Percentiles rank a stretch among this genome's conserved stretches.
These are phyloP conservation scores for Ataeniobius toweri DNA, from an alignment of 2,797 vertebrate genomes.

Conservation along the genomic window DNA sequence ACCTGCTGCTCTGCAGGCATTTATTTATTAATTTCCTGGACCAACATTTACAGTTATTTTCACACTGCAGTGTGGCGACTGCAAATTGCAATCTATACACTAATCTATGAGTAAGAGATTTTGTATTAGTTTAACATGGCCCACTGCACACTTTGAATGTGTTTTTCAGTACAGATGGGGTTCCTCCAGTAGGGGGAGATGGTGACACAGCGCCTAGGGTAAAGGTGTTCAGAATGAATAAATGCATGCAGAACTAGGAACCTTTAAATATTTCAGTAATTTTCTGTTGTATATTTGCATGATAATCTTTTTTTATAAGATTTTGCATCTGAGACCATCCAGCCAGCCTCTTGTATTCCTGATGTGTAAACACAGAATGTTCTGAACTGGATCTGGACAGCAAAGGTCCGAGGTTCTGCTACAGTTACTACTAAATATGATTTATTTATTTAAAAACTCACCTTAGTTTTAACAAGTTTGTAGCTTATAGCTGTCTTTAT, in stretches of 20 bases:
- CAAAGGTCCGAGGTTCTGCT: neutral
- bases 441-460: neutral
- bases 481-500: neutral
- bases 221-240: constrained; percentile 6
- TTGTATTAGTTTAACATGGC: constrained; percentile 35
- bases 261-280: constrained; percentile 24
- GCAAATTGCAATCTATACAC: constrained; percentile 47
- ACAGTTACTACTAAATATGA: neutral
- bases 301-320: neutral
- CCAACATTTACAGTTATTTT: constrained; percentile 2
- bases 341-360: constrained; percentile 20
- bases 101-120: constrained; percentile 32
- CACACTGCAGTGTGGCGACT: constrained; percentile 8
- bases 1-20: neutral
- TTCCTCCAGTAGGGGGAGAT: constrained; percentile 68
- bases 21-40: neutral
- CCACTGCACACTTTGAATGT: constrained; percentile 42
- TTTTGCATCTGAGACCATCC: constrained; percentile 19
- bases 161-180: neutral
- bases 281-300: constrained; percentile 32
- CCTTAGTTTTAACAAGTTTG: neutral
- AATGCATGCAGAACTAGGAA: neutral
- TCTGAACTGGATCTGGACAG: neutral
- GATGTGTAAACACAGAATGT: neutral
- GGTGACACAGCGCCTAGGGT: constrained; percentile 30